Evolutionary conservation across 2,888 invertebrate species (phyloP).

Genomic region (Parelbella ahira): DNA sequence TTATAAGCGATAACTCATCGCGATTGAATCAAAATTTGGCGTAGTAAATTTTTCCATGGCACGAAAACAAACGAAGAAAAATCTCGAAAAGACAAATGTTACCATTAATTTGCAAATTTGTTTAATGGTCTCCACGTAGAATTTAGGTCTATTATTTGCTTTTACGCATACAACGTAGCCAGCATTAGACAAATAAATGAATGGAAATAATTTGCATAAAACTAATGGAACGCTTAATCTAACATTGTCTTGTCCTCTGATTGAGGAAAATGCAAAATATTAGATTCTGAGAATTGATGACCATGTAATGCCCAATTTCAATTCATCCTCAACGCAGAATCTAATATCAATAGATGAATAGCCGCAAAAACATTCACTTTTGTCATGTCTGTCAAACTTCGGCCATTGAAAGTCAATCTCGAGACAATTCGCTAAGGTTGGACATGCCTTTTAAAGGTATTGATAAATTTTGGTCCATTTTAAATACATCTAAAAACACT

Average conservation of each 20-base stretch:
- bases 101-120: too few species aligned
- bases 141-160: too few species aligned
- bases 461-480: constrained; percentile 7
- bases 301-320: constrained; percentile 11
- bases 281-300: constrained; percentile 7
- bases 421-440: constrained; percentile 9
- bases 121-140: too few species aligned
- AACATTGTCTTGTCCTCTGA: constrained; percentile 12
- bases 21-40: too few species aligned
- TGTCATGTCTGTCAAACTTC: too few species aligned
- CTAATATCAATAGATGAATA: constrained; percentile 3
- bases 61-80: too few species aligned
- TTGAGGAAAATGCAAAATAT: constrained; percentile 14
- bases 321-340: constrained; percentile 18
- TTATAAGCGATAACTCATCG: too few species aligned
- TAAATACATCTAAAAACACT: constrained; percentile 3
- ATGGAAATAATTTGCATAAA: constrained; percentile 10
- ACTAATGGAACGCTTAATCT: constrained; percentile 5
- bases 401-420: constrained; percentile 6
- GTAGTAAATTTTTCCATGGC: too few species aligned
- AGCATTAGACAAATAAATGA: constrained; percentile 2
- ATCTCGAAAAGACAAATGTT: too few species aligned
- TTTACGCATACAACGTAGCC: too few species aligned
- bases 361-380: constrained; percentile 8
- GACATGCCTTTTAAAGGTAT: constrained; percentile 10